phyloP scores from a whole-genome alignment of 2,797 vertebrate species.

The Danio jaintianensis region DNA sequence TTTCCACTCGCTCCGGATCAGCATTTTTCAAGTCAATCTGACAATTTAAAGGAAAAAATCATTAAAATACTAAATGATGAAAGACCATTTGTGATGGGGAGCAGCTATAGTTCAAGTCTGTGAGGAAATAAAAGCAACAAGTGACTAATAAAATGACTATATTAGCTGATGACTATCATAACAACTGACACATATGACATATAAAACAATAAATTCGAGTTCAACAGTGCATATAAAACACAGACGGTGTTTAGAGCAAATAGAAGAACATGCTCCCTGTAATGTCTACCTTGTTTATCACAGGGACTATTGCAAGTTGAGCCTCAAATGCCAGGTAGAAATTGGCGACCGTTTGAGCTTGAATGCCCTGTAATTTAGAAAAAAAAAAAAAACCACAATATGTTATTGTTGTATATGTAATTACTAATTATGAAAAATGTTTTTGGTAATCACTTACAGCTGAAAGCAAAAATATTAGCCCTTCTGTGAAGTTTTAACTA shows the following conservation, averaged over 20 bases:
- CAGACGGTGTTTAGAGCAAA: neutral
- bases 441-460: neutral
- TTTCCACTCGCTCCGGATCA: conserved; percentile 89
- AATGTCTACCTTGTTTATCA: conserved; percentile 93
- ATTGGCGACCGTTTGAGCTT: conserved; percentile 97
- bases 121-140: neutral
- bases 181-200: too few species aligned
- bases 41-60: conserved; percentile 9
- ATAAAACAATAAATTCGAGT: too few species aligned
- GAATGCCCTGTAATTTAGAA: conserved; percentile 85
- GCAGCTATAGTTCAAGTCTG: neutral
- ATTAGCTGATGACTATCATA: neutral
- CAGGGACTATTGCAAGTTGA: conserved; percentile 92
- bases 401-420: neutral
- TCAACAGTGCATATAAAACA: neutral
- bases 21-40: conserved; percentile 98
- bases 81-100: neutral
- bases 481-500: too few species aligned
- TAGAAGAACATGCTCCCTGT: neutral
- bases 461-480: too few species aligned
- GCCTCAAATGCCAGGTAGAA: conserved; percentile 98
- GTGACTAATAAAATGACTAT: neutral
- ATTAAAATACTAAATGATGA: neutral
- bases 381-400: conserved; percentile 44
- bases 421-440: too few species aligned